Percentiles rank a stretch among this genome's conserved stretches.
phyloP scores from a whole-genome alignment of 37 sponge, comb jelly and placozoan species.

The Mnemiopsis leidyi region DNA sequence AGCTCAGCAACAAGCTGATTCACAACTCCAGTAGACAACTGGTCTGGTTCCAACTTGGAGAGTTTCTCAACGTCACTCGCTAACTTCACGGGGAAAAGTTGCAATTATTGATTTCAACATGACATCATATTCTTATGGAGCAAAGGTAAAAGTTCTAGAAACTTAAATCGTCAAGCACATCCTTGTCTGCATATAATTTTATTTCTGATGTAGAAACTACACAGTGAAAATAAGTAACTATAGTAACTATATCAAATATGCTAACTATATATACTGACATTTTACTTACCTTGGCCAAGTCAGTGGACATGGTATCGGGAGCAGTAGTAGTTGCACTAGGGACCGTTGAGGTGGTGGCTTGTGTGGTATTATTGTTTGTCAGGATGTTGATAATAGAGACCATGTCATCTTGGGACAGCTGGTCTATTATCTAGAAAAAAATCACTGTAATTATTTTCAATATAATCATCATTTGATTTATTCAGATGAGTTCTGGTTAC shows the following conservation, averaged over 20 bases:
- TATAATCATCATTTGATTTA: too few relatives aligned
- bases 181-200: too few relatives aligned
- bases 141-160: too few relatives aligned
- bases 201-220: too few relatives aligned
- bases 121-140: too few relatives aligned
- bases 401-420: constrained; percentile 45
- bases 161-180: too few relatives aligned
- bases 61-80: neutral
- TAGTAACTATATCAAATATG: too few relatives aligned
- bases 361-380: neutral
- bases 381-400: constrained; percentile 14
- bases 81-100: neutral
- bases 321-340: neutral
- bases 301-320: neutral
- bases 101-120: too few relatives aligned
- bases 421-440: neutral
- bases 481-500: too few relatives aligned
- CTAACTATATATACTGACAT: too few relatives aligned
- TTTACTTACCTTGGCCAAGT: neutral
- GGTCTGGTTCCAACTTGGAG: neutral
- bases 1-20: neutral
- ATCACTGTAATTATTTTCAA: too few relatives aligned
- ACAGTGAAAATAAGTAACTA: too few relatives aligned
- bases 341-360: neutral
- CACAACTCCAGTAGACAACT: neutral